Conservation (phyloP, 2,797 vertebrate genomes). For the Rhincodon typus region DNA sequence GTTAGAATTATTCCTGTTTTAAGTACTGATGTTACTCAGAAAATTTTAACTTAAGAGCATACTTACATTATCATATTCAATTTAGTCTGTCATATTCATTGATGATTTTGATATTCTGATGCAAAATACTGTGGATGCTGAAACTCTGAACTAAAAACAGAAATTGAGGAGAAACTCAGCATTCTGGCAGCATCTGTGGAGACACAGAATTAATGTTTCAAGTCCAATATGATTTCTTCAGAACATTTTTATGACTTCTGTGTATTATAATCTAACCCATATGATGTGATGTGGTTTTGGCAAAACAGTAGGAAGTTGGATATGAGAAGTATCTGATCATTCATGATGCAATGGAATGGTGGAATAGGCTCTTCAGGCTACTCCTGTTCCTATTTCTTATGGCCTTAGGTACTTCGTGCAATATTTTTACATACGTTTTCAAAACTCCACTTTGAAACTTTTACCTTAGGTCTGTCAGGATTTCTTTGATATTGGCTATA, state of each 20-base stretch:
- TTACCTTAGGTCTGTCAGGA: not conserved
- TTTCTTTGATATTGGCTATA: not conserved
- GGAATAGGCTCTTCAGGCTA: too few species aligned
- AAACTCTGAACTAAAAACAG: too few species aligned
- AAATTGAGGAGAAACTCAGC: too few species aligned
- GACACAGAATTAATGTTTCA: too few species aligned
- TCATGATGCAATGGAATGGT: too few species aligned
- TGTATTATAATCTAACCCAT: not conserved
- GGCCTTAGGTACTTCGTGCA: too few species aligned
- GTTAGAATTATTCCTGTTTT: not conserved
- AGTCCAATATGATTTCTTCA: too few species aligned
- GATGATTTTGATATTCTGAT: not conserved
- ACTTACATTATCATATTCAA: not conserved
- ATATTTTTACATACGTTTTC: not conserved
- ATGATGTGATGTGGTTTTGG: not conserved
- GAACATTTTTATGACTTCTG: not conserved
- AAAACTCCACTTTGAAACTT: not conserved
- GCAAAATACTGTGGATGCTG: too few species aligned
- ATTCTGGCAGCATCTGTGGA: too few species aligned
- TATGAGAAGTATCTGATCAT: too few species aligned
- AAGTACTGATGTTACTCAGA: not conserved
- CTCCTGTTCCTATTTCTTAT: too few species aligned
- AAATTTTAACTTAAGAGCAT: not conserved
- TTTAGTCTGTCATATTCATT: not conserved
- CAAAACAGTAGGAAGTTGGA: too few species aligned